Base-by-base conservation (phyloP, 2,113 vertebrate species). In the Barnardius zonarius region DNA sequence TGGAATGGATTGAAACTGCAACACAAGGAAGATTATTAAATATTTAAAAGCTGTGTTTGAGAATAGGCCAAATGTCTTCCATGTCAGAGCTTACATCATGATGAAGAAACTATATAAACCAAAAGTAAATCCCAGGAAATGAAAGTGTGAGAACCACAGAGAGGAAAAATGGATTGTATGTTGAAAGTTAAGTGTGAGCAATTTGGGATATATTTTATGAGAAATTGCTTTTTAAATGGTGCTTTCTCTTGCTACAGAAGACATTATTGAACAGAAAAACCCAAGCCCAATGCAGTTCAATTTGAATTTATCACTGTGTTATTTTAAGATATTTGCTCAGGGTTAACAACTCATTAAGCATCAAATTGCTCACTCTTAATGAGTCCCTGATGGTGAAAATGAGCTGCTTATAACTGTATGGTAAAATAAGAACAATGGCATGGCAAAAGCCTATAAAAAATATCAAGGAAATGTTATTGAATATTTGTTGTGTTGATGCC, bases 251-350 rank as follows among this genome's bases (percentile, higher is more conserved):
- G 28, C 92, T 95, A 61, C 72, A 94, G 68, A 96, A 96, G 86
- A 87, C 70, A 66, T 97, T 97, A 96, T 86, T 96, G 90, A 97
- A 93, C 48, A 78, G 95, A 62, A 48, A 22, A 97, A 31, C 8
- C 17, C 61, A 95, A 93, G 62, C 61, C 57, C 9, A 52, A 68
- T 93, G 72, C 92, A 95, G 92, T 98, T 97, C 83, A 94, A 88
- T 96, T 97, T 96, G 83, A 97, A 98, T 98, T 96, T 97, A 97
- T 98, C 90, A 96, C 95, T 97, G 92, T 97, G 82, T 97, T 98
- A 97, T 98, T 98, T 98, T 97, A 97, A 97, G 97, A 97, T 98
- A 98, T 98, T 98, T 98, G 97, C 86, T 97, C 92, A 96, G 90
- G 91, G 96, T 97, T 98, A 98, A 97, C 97, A 98, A 98, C 80